Conservation (phyloP, 2,797 vertebrate species). For the Glossophaga mutica region DNA sequence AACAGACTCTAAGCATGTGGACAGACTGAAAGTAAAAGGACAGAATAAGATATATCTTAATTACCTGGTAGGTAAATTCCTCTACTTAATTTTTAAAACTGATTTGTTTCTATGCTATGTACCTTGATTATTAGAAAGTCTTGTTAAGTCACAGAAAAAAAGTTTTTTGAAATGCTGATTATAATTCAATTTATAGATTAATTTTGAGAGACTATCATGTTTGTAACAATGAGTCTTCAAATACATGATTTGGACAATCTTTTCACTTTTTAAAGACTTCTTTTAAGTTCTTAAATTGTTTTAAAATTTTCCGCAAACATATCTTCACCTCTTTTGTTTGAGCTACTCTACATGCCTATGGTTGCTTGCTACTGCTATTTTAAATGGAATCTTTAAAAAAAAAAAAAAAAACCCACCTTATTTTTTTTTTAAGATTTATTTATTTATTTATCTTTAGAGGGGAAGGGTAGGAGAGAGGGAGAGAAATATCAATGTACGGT, state of each 20-base stretch:
- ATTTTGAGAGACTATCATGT: neutral
- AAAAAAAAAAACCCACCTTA: too few relatives aligned
- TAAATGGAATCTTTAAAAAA: neutral
- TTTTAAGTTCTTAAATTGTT: neutral
- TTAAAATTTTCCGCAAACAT: neutral
- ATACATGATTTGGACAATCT: neutral
- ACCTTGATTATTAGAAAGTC: neutral
- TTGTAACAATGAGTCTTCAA: neutral
- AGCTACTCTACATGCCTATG: neutral
- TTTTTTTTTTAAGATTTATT: too few relatives aligned
- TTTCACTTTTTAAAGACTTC: neutral
- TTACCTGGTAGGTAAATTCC: neutral
- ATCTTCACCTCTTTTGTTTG: neutral
- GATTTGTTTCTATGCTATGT: neutral
- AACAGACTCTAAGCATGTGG: neutral
- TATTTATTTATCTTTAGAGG: too few relatives aligned
- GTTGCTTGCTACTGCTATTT: neutral
- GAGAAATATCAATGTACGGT: too few relatives aligned
- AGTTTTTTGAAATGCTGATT: neutral
- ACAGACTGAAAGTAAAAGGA: neutral
- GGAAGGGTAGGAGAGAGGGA: too few relatives aligned
- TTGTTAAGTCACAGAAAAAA: neutral
- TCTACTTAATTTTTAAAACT: neutral
- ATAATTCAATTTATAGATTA: neutral
- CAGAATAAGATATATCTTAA: neutral